These are phyloP conservation scores for Noctua janthe DNA, from an alignment of 2,888 invertebrate species.

Conservation along the genomic window DNA sequence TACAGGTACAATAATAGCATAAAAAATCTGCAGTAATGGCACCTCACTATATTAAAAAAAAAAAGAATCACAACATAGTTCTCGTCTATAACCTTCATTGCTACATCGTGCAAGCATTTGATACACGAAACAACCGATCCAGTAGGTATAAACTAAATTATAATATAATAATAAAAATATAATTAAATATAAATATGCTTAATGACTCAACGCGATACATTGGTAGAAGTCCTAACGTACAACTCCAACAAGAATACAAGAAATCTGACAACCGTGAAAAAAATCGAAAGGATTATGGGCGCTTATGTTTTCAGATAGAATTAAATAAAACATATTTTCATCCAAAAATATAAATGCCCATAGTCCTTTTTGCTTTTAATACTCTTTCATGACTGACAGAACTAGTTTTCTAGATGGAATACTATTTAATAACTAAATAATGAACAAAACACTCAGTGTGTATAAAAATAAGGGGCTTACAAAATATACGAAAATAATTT, in stretches of 20 bases:
- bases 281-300: not conserved
- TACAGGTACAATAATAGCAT: conserved; percentile 79
- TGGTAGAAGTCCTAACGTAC: conserved; percentile 65
- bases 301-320: not conserved
- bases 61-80: conserved; percentile 83
- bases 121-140: conserved; percentile 61
- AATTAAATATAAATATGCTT: conserved; percentile 66
- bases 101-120: conserved; percentile 67
- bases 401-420: conserved; percentile 2
- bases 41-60: conserved; percentile 82
- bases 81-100: conserved; percentile 66
- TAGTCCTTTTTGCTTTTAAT: not conserved
- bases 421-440: conserved; percentile 50
- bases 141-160: conserved; percentile 60
- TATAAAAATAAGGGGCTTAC: conserved; percentile 53
- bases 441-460: conserved; percentile 57
- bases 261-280: not conserved
- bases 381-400: not conserved
- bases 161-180: conserved; percentile 58
- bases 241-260: conserved; percentile 2
- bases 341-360: not conserved
- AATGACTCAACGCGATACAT: conserved; percentile 71
- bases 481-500: conserved; percentile 62
- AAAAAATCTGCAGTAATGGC: conserved; percentile 86
- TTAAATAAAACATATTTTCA: not conserved